phyloP scores from a whole-genome alignment of 2,113 vertebrate genomes.

The Siniperca knerii region DNA sequence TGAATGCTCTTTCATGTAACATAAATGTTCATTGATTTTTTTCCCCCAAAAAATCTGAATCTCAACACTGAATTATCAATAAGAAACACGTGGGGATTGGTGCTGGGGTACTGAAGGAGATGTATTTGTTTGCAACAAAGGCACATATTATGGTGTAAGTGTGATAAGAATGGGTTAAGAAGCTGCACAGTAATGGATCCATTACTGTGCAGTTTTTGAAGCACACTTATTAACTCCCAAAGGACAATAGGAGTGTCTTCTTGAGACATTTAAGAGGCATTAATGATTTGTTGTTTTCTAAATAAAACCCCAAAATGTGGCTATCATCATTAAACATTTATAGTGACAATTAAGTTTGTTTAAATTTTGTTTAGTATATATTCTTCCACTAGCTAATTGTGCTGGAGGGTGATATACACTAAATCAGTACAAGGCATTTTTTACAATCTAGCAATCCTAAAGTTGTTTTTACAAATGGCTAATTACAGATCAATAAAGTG shows the following conservation, averaged over 20 bases:
- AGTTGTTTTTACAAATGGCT: neutral
- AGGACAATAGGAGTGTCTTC: neutral
- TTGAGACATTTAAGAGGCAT: neutral
- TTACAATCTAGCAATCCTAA: neutral
- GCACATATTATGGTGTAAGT: neutral
- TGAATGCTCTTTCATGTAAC: constrained; percentile 40
- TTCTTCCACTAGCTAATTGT: too few relatives aligned
- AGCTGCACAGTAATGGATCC: neutral
- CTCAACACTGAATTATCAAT: constrained; percentile 47
- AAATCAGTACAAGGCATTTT: neutral
- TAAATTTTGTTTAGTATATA: too few relatives aligned
- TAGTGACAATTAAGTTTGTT: neutral
- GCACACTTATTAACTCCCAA: neutral
- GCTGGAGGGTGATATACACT: neutral
- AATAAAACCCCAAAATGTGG: neutral
- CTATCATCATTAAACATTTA: neutral
- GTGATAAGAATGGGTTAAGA: neutral
- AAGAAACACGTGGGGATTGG: neutral
- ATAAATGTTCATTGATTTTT: constrained; percentile 49
- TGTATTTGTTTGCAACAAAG: neutral
- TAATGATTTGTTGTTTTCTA: neutral
- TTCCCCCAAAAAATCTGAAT: constrained; percentile 11
- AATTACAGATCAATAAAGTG: neutral
- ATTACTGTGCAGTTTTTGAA: neutral
- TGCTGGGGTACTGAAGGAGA: neutral